These are phyloP conservation scores for Tachina lurida DNA, from an alignment of 2,888 invertebrate genomes.

Conservation along the genomic window DNA sequence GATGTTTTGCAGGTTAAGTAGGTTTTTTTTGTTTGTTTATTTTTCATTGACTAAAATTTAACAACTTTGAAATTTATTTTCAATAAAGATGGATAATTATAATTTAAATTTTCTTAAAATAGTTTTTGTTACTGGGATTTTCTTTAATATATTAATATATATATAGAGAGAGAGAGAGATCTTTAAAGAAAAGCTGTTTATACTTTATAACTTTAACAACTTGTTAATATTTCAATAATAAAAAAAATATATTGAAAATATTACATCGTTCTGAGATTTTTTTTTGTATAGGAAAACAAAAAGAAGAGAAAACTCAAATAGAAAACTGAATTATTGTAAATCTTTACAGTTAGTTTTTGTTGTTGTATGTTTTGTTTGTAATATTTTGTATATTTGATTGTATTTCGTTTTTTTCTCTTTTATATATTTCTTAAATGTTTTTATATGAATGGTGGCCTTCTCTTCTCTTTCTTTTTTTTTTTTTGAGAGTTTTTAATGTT, in stretches of 20 bases:
- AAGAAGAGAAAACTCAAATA: neutral
- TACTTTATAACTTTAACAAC: conserved; percentile 34
- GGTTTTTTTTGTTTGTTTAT: conserved; percentile 41
- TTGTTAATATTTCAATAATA: conserved; percentile 72
- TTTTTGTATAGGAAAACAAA: conserved; percentile 1
- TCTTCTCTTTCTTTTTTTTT: conserved; percentile 28
- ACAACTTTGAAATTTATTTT: conserved; percentile 70
- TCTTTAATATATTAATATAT: conserved; percentile 40
- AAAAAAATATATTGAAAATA: conserved; percentile 60
- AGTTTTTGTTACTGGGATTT: conserved; percentile 34
- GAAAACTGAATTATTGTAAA: conserved; percentile 26
- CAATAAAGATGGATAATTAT: conserved; percentile 70
- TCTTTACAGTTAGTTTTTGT: conserved; percentile 50
- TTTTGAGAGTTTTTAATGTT: neutral
- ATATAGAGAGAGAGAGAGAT: conserved; percentile 40
- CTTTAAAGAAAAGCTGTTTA: conserved; percentile 58
- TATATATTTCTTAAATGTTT: conserved; percentile 55
- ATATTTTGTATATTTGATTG: conserved; percentile 66
- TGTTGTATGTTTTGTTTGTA: conserved; percentile 43
- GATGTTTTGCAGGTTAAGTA: conserved; percentile 39
- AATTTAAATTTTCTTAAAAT: conserved; percentile 67
- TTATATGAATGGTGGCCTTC: conserved; percentile 65
- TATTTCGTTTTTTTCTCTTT: conserved; percentile 64
- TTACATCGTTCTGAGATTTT: conserved; percentile 49
- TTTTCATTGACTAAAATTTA: conserved; percentile 63